Conservation (phyloP, 2,113 vertebrate genomes). For the Rana temporaria region DNA sequence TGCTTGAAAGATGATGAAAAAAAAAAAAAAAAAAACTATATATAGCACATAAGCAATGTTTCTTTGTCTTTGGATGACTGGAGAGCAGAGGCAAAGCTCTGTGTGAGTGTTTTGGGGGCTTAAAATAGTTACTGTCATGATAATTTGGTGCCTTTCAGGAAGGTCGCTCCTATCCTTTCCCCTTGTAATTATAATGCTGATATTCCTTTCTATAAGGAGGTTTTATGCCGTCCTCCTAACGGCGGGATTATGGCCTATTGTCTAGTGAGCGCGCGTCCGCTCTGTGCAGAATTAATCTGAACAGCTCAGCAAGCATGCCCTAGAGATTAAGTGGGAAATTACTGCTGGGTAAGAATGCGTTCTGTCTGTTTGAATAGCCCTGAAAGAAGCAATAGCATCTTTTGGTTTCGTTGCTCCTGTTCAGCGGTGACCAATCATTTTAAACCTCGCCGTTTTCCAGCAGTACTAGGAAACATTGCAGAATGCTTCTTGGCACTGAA, state of each 20-base stretch:
- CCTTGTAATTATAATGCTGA: constrained; percentile 36
- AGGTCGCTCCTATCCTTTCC: constrained; percentile 28
- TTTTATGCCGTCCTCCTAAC: constrained; percentile 24
- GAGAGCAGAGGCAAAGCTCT: constrained; percentile 4
- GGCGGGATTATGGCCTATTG: constrained; percentile 45
- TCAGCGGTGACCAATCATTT: background rate
- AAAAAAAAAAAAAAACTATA: constrained; percentile 31
- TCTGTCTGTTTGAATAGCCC: background rate
- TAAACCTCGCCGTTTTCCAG: background rate
- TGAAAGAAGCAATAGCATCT: constrained; percentile 4
- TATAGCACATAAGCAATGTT: constrained; percentile 9
- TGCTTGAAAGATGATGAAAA: constrained; percentile 6
- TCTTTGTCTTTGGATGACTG: constrained; percentile 16
- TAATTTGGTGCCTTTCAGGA: constrained; percentile 48
- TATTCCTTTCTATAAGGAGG: constrained; percentile 35
- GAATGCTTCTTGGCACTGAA: background rate
- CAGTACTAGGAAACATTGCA: background rate
- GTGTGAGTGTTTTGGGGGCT: constrained; percentile 10
- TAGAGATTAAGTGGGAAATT: constrained; percentile 40
- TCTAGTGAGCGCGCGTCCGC: constrained; percentile 7
- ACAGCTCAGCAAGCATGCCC: constrained; percentile 39
- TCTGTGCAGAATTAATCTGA: constrained; percentile 36
- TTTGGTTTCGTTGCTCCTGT: background rate
- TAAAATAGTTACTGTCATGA: constrained; percentile 40
- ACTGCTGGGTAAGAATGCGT: constrained; percentile 7